Evolutionary conservation across 2,797 vertebrate species (phyloP).

Genomic region (Leptatherina wallacei): DNA sequence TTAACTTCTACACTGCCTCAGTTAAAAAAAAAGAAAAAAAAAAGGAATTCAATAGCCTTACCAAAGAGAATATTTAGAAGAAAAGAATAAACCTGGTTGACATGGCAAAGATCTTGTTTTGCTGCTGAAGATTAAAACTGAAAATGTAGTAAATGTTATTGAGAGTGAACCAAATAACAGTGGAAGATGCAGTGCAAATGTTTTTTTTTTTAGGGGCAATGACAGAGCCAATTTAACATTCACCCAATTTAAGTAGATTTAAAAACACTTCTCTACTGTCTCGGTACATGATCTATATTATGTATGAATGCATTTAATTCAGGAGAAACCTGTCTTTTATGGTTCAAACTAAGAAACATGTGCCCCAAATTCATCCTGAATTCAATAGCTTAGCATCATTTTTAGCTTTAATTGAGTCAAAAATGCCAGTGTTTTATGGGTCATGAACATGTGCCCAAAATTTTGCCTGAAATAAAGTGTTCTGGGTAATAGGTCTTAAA

Average conservation of each 20-base stretch:
- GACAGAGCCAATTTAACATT: not conserved
- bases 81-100: not conserved
- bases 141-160: not conserved
- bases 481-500: not conserved
- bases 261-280: not conserved
- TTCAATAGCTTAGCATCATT: not conserved
- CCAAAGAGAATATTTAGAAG: not conserved
- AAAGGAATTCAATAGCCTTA: not conserved
- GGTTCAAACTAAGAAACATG: not conserved
- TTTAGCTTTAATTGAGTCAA: not conserved
- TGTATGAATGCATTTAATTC: not conserved
- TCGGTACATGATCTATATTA: not conserved
- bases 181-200: not conserved
- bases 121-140: not conserved
- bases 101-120: conserved; percentile 8
- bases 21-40: not conserved
- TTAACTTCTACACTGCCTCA: not conserved
- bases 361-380: not conserved
- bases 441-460: too few relatives aligned
- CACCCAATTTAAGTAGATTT: not conserved
- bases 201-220: not conserved
- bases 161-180: conserved; percentile 1
- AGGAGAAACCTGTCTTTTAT: not conserved
- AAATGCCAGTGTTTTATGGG: not conserved
- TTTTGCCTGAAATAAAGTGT: not conserved